Evolutionary conservation across 2,113 vertebrate genomes (phyloP).

Genomic region (Oncorhynchus masou): DNA sequence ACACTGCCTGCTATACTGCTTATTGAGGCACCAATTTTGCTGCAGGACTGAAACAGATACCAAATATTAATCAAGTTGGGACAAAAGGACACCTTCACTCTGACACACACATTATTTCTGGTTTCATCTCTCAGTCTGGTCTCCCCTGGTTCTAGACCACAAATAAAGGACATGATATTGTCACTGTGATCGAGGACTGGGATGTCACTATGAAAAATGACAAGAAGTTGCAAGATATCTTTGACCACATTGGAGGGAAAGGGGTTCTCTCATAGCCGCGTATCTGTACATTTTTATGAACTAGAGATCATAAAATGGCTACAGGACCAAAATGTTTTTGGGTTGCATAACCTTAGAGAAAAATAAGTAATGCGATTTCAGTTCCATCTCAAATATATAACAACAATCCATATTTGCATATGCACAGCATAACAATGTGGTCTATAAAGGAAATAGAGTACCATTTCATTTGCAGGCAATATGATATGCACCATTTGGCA

Average conservation of each 20-base stretch:
- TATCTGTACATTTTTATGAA: conserved; percentile 46
- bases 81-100: conserved; percentile 19
- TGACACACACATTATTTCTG: conserved; percentile 34
- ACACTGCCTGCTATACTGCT: neutral
- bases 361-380: neutral
- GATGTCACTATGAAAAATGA: conserved; percentile 65
- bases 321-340: neutral
- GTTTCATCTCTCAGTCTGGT: conserved; percentile 28
- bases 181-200: conserved; percentile 54
- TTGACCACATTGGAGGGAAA: conserved; percentile 32
- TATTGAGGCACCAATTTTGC: conserved; percentile 28
- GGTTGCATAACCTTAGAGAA: neutral
- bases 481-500: conserved; percentile 4
- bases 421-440: neutral
- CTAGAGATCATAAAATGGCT: neutral
- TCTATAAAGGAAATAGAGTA: neutral
- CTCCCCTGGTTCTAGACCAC: conserved; percentile 48
- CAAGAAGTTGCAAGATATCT: conserved; percentile 41
- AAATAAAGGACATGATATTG: conserved; percentile 57
- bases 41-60: conserved; percentile 24
- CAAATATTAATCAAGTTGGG: conserved; percentile 32
- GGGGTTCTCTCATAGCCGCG: conserved; percentile 26
- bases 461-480: conserved; percentile 20
- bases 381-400: neutral
- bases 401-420: neutral